Evolutionary conservation across 2,888 invertebrate genomes (phyloP).

Genomic region (Caenorhabditis doughertyi): DNA sequence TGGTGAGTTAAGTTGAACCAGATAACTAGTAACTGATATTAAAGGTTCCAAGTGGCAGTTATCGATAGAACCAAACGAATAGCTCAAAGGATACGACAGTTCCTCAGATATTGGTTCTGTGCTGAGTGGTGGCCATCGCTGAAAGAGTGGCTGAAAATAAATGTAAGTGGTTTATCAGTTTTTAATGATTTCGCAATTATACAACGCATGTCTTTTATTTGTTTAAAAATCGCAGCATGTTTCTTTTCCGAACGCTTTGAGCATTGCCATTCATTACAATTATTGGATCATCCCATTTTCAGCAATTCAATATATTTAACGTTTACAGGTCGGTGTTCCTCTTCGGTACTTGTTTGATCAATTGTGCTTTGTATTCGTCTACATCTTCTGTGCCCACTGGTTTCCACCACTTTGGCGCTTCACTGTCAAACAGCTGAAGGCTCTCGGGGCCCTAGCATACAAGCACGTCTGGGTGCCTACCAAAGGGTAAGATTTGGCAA

Average conservation of each 20-base stretch:
- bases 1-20: slow-evolving; percentile 26
- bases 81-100: slow-evolving; percentile 8
- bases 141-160: slow-evolving; percentile 69
- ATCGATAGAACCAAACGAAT: slow-evolving; percentile 46
- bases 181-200: no score
- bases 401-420: slow-evolving; percentile 68
- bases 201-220: no score
- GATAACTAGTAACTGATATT: not conserved
- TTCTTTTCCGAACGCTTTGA: not conserved
- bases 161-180: slow-evolving; percentile 43
- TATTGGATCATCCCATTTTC: not conserved
- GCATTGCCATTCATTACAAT: not conserved
- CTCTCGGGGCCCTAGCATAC: slow-evolving; percentile 53
- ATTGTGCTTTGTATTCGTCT: slow-evolving; percentile 71
- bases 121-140: slow-evolving; percentile 80
- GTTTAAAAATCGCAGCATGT: not conserved
- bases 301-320: not conserved
- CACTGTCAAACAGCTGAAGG: slow-evolving; percentile 51
- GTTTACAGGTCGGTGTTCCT: slow-evolving; percentile 68
- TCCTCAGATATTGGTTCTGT: slow-evolving; percentile 77
- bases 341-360: slow-evolving; percentile 68
- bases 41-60: slow-evolving; percentile 54
- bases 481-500: slow-evolving; percentile 38
- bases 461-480: slow-evolving; percentile 57
- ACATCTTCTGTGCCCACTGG: slow-evolving; percentile 75